phyloP scores from a whole-genome alignment of 1,140 invertebrate species.

The Zophobas atratus region DNA sequence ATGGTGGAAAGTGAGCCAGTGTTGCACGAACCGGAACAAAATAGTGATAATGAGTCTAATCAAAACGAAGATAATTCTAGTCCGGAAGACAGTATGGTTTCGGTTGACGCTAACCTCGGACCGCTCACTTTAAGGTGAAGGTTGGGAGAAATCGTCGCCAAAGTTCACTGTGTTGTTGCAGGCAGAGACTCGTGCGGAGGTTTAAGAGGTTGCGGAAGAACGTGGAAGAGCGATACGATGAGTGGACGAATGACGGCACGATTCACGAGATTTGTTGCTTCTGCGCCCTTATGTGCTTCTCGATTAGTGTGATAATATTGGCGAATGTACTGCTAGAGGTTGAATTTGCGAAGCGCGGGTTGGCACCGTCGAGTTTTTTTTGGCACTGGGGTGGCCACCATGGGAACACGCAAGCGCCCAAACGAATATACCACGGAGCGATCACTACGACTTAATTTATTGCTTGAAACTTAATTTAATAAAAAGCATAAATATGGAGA shows the following conservation, averaged over 20 bases:
- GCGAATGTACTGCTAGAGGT: conserved; percentile 62
- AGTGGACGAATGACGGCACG: conserved; percentile 54
- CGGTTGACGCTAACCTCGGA: conserved; percentile 6
- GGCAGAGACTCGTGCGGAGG: conserved; percentile 54
- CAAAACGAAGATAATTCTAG: conserved; percentile 43
- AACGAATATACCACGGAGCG: conserved; percentile 14
- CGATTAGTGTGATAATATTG: conserved; percentile 61
- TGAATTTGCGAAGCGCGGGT: conserved; percentile 56
- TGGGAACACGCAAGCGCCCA: conserved; percentile 9
- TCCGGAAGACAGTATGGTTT: conserved; percentile 11
- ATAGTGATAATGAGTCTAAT: conserved; percentile 37
- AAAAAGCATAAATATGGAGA: too few relatives aligned
- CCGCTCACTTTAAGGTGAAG: conserved; percentile 14
- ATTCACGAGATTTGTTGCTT: conserved; percentile 60
- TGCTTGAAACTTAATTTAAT: not conserved
- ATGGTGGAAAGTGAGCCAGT: conserved; percentile 52
- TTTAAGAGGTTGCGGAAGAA: conserved; percentile 42
- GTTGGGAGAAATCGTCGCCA: conserved; percentile 6
- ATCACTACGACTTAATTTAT: conserved; percentile 14
- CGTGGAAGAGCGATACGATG: conserved; percentile 54
- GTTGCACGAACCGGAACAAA: conserved; percentile 34
- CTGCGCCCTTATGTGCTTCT: conserved; percentile 64
- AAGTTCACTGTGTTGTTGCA: conserved; percentile 27
- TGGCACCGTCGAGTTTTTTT: conserved; percentile 33
- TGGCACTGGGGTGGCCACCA: conserved; percentile 48